Evolutionary conservation across 37 sponge, comb jelly and placozoan genomes (phyloP).

Genomic region (Crambe crambe): DNA sequence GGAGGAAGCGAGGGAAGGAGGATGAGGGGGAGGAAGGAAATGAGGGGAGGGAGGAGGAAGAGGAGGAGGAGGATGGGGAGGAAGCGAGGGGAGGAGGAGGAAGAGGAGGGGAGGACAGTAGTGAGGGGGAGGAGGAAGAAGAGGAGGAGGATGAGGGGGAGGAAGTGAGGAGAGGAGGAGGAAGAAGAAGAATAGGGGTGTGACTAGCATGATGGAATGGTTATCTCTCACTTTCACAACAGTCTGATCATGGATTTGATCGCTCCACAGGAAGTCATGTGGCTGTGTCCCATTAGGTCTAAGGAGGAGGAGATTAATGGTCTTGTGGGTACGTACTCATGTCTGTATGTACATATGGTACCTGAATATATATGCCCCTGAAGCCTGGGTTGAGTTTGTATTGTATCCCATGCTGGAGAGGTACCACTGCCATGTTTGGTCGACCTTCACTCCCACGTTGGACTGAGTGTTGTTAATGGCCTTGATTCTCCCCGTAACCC

Average conservation of each 20-base stretch:
- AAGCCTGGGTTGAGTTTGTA: too few species aligned
- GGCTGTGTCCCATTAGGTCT: too few species aligned
- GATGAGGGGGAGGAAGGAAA: too few species aligned
- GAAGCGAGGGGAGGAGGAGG: background rate
- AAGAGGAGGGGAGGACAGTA: background rate
- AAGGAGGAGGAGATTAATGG: too few species aligned
- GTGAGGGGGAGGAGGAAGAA: background rate
- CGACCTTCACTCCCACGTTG: slow-evolving; percentile 16
- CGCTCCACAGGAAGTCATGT: background rate
- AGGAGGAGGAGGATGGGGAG: background rate
- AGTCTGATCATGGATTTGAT: background rate
- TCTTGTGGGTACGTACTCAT: too few species aligned
- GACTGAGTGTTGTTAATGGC: slow-evolving; percentile 16
- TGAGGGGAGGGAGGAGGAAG: slow-evolving; percentile 2
- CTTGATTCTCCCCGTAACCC: slow-evolving; percentile 43
- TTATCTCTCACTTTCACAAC: background rate
- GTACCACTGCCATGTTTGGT: slow-evolving; percentile 83
- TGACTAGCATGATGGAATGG: background rate
- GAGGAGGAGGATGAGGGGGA: too few species aligned
- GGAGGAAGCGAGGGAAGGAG: too few species aligned
- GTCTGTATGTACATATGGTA: too few species aligned
- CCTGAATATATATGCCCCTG: slow-evolving; percentile 95
- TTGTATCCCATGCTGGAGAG: slow-evolving; percentile 81
- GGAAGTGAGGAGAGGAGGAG: slow-evolving; percentile 4
- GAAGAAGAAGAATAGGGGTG: background rate